Conservation (phyloP, 2,113 vertebrate species). For the Albula goreensis region DNA sequence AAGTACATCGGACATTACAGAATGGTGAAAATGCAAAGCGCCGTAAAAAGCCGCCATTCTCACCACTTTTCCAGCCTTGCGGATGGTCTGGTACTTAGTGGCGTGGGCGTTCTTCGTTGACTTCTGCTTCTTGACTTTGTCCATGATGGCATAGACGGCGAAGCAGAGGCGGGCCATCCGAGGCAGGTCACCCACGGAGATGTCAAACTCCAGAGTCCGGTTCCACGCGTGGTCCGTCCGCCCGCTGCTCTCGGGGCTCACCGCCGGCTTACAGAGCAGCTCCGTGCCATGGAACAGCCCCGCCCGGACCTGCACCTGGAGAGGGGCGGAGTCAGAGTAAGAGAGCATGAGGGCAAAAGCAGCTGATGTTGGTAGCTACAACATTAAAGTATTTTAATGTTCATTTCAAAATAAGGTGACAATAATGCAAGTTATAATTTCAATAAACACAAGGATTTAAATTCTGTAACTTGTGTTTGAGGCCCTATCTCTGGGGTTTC, state of each 20-base stretch:
- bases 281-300: conserved; percentile 97
- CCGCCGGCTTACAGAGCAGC: conserved; percentile 86
- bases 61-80: conserved; percentile 98
- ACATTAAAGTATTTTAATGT: no score
- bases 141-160: conserved; percentile 90
- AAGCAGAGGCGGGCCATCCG: conserved; percentile 97
- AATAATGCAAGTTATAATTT: no score
- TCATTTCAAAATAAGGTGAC: no score
- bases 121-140: conserved; percentile 93
- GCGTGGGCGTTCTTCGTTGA: conserved; percentile 85
- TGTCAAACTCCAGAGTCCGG: conserved; percentile 88
- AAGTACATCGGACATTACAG: no score
- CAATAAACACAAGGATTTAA: no score
- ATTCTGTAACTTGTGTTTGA: no score
- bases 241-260: conserved; percentile 87
- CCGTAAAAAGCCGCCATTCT: conserved; percentile 9
- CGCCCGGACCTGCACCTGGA: conserved; percentile 90
- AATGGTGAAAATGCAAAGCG: no score
- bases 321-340: conserved; percentile 15
- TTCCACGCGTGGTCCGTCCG: conserved; percentile 90
- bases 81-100: conserved; percentile 95
- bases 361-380: no score
- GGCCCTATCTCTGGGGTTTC: no score
- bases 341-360: background rate
- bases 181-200: conserved; percentile 86